Percentiles rank a stretch among this genome's conserved stretches.
Evolutionary conservation across 1,140 invertebrate species (phyloP).

Genomic region (Drosophila ananassae): DNA sequence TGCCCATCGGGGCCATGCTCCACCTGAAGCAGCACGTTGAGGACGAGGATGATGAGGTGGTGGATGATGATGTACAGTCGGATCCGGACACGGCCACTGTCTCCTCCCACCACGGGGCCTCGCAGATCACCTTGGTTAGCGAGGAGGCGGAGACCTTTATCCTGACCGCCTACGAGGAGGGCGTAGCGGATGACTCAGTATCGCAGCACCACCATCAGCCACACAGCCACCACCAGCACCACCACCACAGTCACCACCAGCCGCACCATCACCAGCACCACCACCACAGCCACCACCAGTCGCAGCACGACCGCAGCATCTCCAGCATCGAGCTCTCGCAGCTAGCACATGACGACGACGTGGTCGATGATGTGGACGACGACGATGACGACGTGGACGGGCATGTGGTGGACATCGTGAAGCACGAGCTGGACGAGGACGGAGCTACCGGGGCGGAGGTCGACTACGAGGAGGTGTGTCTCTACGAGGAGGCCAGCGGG

Average conservation of each 20-base stretch:
- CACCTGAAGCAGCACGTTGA: constrained; percentile 46
- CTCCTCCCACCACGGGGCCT: constrained; percentile 60
- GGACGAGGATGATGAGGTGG: constrained; percentile 46
- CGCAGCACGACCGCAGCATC: constrained; percentile 72
- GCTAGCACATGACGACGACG: constrained; percentile 67
- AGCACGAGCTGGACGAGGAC: constrained; percentile 78
- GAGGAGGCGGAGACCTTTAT: constrained; percentile 78
- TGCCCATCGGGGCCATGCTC: constrained; percentile 46
- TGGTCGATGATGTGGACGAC: constrained; percentile 65
- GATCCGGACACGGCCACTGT: constrained; percentile 49
- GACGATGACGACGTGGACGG: constrained; percentile 65
- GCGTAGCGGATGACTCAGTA: constrained; percentile 73
- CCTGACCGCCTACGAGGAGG: constrained; percentile 75
- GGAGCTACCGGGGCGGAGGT: constrained; percentile 70
- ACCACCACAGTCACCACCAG: constrained; percentile 60
- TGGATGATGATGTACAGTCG: constrained; percentile 65
- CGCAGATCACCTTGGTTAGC: constrained; percentile 69
- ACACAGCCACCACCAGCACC: constrained; percentile 45
- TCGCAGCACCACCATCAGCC: constrained; percentile 55
- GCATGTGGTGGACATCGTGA: constrained; percentile 73
- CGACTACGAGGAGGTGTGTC: constrained; percentile 76
- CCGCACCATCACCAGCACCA: constrained; percentile 53
- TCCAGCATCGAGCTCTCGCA: constrained; percentile 75
- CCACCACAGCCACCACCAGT: constrained; percentile 59
- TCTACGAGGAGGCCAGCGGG: constrained; percentile 76